phyloP scores from a whole-genome alignment of 2,113 vertebrate genomes.

The Eretmochelys imbricata region DNA sequence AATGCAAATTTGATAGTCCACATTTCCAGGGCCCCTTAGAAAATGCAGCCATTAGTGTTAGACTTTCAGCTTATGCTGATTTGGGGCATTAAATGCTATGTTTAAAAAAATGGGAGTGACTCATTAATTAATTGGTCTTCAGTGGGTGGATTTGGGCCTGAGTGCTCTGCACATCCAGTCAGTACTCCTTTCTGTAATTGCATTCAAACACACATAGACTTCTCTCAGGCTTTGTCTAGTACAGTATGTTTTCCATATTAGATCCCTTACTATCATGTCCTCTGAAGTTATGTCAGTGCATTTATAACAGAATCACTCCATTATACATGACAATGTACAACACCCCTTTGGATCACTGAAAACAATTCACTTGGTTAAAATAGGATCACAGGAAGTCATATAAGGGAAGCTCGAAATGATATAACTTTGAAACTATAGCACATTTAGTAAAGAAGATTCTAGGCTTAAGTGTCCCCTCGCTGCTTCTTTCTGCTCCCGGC shows the following conservation, averaged over 20 bases:
- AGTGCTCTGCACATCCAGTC: background rate
- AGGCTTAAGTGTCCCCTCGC: background rate
- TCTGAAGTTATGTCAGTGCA: background rate
- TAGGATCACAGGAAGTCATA: background rate
- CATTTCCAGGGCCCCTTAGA: background rate
- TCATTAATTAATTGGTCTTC: background rate
- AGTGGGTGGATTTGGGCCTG: background rate
- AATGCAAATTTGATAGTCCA: background rate
- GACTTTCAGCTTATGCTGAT: background rate
- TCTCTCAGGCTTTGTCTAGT: background rate
- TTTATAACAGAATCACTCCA: slow-evolving; percentile 1
- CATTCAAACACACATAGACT: background rate
- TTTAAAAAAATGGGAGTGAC: background rate
- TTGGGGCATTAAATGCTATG: background rate
- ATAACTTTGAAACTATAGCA: background rate
- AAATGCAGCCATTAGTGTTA: background rate
- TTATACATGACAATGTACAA: background rate
- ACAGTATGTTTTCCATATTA: background rate
- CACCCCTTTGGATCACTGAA: background rate
- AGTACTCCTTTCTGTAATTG: background rate
- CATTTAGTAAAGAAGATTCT: background rate
- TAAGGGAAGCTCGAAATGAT: background rate
- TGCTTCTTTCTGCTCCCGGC: background rate
- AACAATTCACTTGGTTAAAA: background rate
- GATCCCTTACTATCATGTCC: background rate